These are phyloP conservation scores for Medauroidea extradentata DNA, from an alignment of 1,140 invertebrate genomes.

Conservation along the genomic window DNA sequence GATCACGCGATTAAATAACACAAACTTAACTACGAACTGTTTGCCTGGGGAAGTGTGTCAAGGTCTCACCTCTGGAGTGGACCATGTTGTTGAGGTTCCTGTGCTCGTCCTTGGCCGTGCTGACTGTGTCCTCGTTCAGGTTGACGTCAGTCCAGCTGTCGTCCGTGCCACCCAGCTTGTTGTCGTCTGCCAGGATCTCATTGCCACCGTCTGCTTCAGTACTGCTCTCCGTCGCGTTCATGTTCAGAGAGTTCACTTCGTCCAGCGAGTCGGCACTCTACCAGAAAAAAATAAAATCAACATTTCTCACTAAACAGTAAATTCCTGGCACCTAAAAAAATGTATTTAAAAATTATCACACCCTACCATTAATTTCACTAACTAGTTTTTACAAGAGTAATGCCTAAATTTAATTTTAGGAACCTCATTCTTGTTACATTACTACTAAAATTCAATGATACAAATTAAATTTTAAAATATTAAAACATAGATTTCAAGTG, in stretches of 20 bases:
- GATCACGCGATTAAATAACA: too few relatives aligned
- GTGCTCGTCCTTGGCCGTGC: conserved; percentile 53
- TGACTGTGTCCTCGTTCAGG: conserved; percentile 74
- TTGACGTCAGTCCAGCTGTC: conserved; percentile 91
- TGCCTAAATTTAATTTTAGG: too few relatives aligned
- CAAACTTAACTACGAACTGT: too few relatives aligned
- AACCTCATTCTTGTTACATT: too few relatives aligned
- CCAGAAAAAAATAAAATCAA: conserved; percentile 17
- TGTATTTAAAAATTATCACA: too few relatives aligned
- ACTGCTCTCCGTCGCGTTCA: conserved; percentile 58
- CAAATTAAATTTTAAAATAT: too few relatives aligned
- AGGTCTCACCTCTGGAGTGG: conserved; percentile 47
- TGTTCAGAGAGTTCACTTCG: conserved; percentile 58
- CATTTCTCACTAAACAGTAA: not conserved
- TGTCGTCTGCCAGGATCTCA: conserved; percentile 59
- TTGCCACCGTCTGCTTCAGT: conserved; percentile 57
- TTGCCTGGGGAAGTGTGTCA: too few relatives aligned
- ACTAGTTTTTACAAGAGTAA: too few relatives aligned
- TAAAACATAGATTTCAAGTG: too few relatives aligned
- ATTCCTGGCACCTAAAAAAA: too few relatives aligned
- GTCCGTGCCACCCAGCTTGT: conserved; percentile 59
- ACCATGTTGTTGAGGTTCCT: conserved; percentile 54
- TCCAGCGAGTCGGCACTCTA: conserved; percentile 77
- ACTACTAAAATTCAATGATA: too few relatives aligned
- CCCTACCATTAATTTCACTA: too few relatives aligned